A percentile compares a stretch with the other conserved stretches of the same genome.
Evolutionary conservation across 2,888 invertebrate genomes (phyloP).

Genomic region (Dendrolimus houi): DNA sequence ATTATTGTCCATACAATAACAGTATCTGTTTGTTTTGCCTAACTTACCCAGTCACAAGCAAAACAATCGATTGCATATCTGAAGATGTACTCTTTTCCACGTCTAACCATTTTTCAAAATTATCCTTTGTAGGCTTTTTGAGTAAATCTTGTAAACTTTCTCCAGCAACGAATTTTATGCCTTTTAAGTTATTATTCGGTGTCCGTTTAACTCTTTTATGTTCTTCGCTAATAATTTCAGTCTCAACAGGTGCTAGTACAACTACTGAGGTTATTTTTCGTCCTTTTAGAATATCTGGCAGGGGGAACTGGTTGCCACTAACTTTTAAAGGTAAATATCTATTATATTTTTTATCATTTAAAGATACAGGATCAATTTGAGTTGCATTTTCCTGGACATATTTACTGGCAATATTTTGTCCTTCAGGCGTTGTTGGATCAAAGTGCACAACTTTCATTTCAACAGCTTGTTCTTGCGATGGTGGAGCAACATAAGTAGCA

Average conservation of each 20-base stretch:
- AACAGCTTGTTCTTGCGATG: conserved; percentile 73
- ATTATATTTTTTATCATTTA: conserved; percentile 86
- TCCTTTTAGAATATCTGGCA: conserved; percentile 85
- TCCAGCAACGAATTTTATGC: conserved; percentile 84
- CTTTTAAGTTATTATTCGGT: conserved; percentile 76
- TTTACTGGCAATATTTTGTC: conserved; percentile 81
- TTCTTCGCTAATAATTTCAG: conserved; percentile 71
- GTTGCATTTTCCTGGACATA: conserved; percentile 85
- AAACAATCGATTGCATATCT: conserved; percentile 87
- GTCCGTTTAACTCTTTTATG: conserved; percentile 74
- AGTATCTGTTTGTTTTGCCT: not conserved
- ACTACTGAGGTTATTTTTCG: conserved; percentile 90
- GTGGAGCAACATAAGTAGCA: conserved; percentile 48
- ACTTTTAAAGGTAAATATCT: conserved; percentile 90
- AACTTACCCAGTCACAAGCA: conserved; percentile 87
- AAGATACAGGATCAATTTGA: conserved; percentile 83
- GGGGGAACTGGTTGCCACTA: conserved; percentile 89
- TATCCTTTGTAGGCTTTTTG: conserved; percentile 84
- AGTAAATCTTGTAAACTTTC: conserved; percentile 85
- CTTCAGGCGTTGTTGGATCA: conserved; percentile 84
- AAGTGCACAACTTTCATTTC: conserved; percentile 92
- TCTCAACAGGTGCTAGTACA: conserved; percentile 88
- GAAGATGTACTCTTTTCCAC: conserved; percentile 84
- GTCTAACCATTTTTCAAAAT: conserved; percentile 87
- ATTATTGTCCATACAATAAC: too few species aligned